Evolutionary conservation across 2,888 invertebrate species (phyloP), one percentile per base, ranked within the genome.

Genomic region (Erpobdella octoculata): DNA sequence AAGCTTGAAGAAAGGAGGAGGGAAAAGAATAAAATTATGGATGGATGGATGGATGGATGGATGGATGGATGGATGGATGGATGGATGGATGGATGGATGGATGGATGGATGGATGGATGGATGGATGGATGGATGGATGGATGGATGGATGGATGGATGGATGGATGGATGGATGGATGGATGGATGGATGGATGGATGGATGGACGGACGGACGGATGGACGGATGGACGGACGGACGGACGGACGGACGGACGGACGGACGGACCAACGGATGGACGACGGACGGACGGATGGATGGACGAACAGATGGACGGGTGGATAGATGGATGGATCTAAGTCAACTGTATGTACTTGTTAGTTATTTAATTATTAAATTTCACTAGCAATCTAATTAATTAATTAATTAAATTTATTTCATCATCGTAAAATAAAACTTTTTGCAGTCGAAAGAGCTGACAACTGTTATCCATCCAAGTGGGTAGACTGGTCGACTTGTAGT

Each of bases 31-130:
- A 37, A 37, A 35, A 36, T 35, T 35, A 65, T 36, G 36, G 65
- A 65, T 65, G 65, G 65, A 35, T 8, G 65, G 65, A 65, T 36
- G 21, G 65, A 65, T 65, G 37, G 65, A 65, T 65, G 37, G 65
- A 65, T 36, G 21, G 65, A 65, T 65, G 37, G 65, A 65, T 65
- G 37, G 65, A 65, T 36, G 25, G 65, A 37, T 65, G 65, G 65
- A 65, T 65, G 65, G 65, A 65, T 37, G 37, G 38, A 65, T 37
- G 65, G 65, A 65, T 65, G 65, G 65, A 65, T 37, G 37, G 65
- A 65, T 65, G 65, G 65, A 65, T 65, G 65, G 65, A 65, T 36
- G 37, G 38, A 38, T 31, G 65, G 38, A 38, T 65, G 65, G 65
- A 65, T 37, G 37, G 65, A 65, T 65, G 65, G 65, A 65, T 65